phyloP scores from a whole-genome alignment of 2,797 vertebrate genomes.

The Coregonus sp. region DNA sequence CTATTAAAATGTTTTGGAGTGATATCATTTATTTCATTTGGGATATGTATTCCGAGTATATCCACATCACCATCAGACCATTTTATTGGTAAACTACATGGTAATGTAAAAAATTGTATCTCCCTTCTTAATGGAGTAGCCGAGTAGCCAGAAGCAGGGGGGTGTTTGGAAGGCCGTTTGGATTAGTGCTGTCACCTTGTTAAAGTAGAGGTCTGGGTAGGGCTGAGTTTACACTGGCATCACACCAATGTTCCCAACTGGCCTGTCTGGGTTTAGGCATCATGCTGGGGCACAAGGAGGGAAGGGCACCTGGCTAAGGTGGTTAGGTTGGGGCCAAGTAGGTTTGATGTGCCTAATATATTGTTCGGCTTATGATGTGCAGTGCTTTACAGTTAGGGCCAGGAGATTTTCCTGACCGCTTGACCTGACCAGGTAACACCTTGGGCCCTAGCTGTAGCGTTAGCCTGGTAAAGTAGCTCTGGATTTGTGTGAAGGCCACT shows the following conservation, averaged over 20 bases:
- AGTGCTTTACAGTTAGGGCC: not conserved
- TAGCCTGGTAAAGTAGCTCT: not conserved
- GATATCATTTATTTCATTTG: too few species aligned
- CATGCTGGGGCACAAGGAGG: slow-evolving; percentile 26
- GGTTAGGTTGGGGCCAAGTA: not conserved
- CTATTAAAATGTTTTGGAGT: too few species aligned
- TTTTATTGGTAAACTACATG: too few species aligned
- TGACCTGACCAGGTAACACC: not conserved
- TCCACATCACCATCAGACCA: too few species aligned
- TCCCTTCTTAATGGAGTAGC: slow-evolving; percentile 37
- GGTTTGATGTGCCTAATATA: not conserved
- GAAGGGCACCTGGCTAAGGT: not conserved
- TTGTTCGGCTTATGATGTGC: not conserved
- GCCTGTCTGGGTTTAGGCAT: slow-evolving; percentile 49
- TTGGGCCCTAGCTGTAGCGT: too few species aligned
- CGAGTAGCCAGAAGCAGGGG: slow-evolving; percentile 39
- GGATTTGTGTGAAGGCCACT: not conserved
- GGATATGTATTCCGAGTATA: too few species aligned
- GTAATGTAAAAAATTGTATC: too few species aligned
- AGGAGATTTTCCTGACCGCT: too few species aligned
- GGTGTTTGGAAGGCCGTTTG: slow-evolving; percentile 42
- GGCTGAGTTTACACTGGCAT: slow-evolving; percentile 68
- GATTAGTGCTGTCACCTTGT: slow-evolving; percentile 65
- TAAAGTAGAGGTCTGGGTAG: slow-evolving; percentile 66
- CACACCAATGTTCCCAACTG: slow-evolving; percentile 30